A percentile compares a stretch with the other conserved stretches of the same genome.
phyloP scores from a whole-genome alignment of 2,797 vertebrate species.

The Bradypodion ventrale region DNA sequence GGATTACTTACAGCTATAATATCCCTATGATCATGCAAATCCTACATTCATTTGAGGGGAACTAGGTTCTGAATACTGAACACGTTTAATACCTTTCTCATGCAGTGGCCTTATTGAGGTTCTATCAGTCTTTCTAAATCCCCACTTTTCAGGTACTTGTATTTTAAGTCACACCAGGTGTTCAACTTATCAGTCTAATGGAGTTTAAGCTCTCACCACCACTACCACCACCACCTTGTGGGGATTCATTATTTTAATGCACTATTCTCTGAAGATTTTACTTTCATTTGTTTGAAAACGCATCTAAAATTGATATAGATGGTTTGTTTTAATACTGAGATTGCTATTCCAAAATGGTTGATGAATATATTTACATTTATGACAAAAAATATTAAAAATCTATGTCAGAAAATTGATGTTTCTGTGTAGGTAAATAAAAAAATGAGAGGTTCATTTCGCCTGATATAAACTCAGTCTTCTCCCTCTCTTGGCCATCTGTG shows the following conservation, averaged over 20 bases:
- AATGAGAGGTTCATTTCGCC: too few species aligned
- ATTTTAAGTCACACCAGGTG: conserved; percentile 69
- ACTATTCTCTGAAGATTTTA: conserved; percentile 18
- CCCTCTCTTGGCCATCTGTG: neutral
- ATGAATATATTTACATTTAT: neutral
- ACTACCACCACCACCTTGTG: conserved; percentile 53
- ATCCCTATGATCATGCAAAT: conserved; percentile 72
- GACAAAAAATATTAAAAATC: conserved; percentile 1
- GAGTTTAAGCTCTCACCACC: conserved; percentile 36
- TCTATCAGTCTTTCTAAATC: conserved; percentile 70
- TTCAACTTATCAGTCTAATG: conserved; percentile 62
- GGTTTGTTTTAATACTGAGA: conserved; percentile 34
- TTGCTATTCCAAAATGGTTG: neutral
- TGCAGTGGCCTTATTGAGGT: conserved; percentile 62
- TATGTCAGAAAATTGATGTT: neutral
- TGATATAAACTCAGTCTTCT: neutral
- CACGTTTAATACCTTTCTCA: conserved; percentile 71
- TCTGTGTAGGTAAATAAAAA: neutral
- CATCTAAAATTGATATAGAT: conserved; percentile 17
- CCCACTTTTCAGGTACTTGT: conserved; percentile 70
- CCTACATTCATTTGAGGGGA: conserved; percentile 72
- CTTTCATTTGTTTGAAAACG: conserved; percentile 9
- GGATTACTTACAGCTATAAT: conserved; percentile 63
- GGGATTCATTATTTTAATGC: conserved; percentile 46
- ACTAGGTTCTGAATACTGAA: conserved; percentile 74